Evolutionary conservation across 2,113 vertebrate genomes (phyloP).

Genomic region (Sterrhoptilus dennistouni): DNA sequence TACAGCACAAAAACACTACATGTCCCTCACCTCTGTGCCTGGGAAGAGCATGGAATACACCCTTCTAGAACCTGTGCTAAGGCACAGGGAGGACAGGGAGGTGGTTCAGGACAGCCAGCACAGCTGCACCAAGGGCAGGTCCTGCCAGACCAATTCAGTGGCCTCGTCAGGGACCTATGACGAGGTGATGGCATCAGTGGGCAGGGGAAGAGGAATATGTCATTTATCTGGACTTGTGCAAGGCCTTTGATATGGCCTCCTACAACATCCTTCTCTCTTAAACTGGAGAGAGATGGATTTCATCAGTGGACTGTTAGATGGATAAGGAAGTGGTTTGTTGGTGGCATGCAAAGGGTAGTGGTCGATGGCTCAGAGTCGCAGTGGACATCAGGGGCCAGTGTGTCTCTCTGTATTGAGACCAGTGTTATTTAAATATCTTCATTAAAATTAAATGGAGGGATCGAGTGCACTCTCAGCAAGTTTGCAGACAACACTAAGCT

Average conservation of each 20-base stretch:
- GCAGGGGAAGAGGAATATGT: neutral
- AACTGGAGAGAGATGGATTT: neutral
- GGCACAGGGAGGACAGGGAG: neutral
- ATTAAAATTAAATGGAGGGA: neutral
- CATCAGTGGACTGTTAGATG: neutral
- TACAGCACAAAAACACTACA: neutral
- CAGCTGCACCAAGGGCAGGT: neutral
- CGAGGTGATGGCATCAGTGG: accelerated
- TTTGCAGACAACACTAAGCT: neutral
- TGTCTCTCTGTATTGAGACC: neutral
- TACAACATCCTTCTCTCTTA: neutral
- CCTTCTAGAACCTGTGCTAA: neutral
- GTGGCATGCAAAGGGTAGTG: neutral
- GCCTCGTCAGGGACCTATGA: neutral
- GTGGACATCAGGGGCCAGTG: neutral
- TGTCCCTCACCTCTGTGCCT: neutral
- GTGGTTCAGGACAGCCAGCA: accelerated
- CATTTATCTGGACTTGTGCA: neutral
- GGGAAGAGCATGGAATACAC: neutral
- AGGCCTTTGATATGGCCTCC: neutral
- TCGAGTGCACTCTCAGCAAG: neutral
- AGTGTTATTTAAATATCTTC: neutral
- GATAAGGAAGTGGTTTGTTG: neutral
- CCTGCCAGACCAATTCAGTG: neutral
- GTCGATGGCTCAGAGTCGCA: neutral